Base-by-base conservation (phyloP, 2,888 invertebrate genomes). In the Podabrus alpinus region DNA sequence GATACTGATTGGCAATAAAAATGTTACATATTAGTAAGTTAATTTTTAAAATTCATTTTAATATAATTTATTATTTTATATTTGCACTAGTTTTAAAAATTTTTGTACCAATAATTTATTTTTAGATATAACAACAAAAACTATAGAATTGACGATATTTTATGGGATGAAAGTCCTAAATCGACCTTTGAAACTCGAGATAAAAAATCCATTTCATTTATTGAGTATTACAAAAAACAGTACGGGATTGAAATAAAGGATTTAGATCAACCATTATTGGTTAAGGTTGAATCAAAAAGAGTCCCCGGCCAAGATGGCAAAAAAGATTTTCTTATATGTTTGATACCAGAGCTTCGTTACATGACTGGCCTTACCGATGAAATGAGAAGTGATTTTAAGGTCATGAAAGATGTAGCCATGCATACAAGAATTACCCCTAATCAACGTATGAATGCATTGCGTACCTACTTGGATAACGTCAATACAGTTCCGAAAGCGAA, bases 331-430 rank as follows among this genome's bases (percentile, higher is more conserved):
- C 87, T 91, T 80, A 90, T 93, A 68, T 92, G 92, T 74, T 88
- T 98, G 15, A 89, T 99, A 13, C 98, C 98, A 0, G 98, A 98
- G 86, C 88, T 98, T 10, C 96, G 96, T 82, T 94, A 92, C 83
- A 87, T 97, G 82, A 97, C 98, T 0, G 98, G 98, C 0, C 87
- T 99, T 0, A 94, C 95, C 0, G 97, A 98, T 80, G 91, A 91
- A 45, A 94, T 97, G 89, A 89, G 96, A 1, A 88, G 88, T 15
- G 95, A 99, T 88, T 94, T 94, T 84, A 91, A 90, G 80, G 89
- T 97, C 0, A 97, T 98, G 96, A 94, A 93, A 84, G 95, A 95
- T 78, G 91, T 97, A 0, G 93, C 94, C 0, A 88, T 89, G 0
- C 93, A 94, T 82, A 97, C 97, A 0, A 89, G 95, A 75, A 91